Percentiles rank a stretch among this genome's conserved stretches.
Evolutionary conservation across 2,888 invertebrate species (phyloP).

Genomic region (Drosophila algonquin): DNA sequence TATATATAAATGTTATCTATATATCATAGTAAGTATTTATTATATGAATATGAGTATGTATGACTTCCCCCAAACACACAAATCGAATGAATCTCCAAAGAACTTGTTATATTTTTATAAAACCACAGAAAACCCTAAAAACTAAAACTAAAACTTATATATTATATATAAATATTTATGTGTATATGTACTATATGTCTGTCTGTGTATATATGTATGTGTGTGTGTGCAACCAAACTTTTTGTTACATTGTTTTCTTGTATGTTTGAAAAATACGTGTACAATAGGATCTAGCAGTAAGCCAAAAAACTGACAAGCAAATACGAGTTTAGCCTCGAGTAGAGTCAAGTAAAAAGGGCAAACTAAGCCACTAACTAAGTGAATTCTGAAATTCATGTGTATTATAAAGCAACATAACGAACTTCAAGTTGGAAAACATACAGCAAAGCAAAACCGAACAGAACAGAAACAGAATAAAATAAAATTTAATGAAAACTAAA

Average conservation of each 20-base stretch:
- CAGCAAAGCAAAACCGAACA: conserved; percentile 31
- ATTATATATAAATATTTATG: conserved; percentile 31
- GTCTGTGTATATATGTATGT: conserved; percentile 36
- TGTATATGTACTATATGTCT: conserved; percentile 49
- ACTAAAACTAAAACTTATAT: conserved; percentile 53
- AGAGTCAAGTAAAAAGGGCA: conserved; percentile 36
- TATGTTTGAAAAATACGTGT: conserved; percentile 34
- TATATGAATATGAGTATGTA: conserved; percentile 60
- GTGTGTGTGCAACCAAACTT: conserved; percentile 41
- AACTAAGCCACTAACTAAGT: conserved; percentile 46
- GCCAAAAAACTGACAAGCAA: conserved; percentile 45
- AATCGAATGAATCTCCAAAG: conserved; percentile 60
- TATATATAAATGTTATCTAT: conserved; percentile 35
- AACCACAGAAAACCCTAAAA: conserved; percentile 31
- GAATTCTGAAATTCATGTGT: conserved; percentile 46
- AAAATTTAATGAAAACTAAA: conserved; percentile 43
- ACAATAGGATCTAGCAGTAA: conserved; percentile 47
- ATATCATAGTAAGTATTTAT: conserved; percentile 53
- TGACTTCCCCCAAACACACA: conserved; percentile 54
- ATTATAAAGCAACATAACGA: conserved; percentile 43
- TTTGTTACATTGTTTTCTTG: conserved; percentile 43
- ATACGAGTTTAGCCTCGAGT: conserved; percentile 35
- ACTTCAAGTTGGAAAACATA: conserved; percentile 53
- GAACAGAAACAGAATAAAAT: conserved; percentile 14
- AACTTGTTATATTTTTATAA: conserved; percentile 78